These are phyloP conservation scores for Sebastolobus altivelis DNA, from an alignment of 2,797 vertebrate species.

Conservation along the genomic window DNA sequence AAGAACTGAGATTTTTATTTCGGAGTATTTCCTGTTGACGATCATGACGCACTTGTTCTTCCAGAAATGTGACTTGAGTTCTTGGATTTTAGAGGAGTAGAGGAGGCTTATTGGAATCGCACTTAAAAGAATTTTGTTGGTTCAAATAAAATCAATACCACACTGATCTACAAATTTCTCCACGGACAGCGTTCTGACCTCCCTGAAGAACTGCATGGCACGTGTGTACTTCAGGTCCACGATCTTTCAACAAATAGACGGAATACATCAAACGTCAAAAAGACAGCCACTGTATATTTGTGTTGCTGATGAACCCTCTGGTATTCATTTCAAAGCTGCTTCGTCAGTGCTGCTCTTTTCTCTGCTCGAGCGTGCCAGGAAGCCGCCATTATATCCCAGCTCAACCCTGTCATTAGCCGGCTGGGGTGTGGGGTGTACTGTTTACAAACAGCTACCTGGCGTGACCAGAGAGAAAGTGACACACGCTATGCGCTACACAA, in stretches of 20 bases:
- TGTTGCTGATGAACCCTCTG: not conserved
- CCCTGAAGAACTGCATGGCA: not conserved
- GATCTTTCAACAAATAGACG: not conserved
- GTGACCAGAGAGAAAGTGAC: constrained; percentile 62
- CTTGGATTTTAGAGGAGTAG: not conserved
- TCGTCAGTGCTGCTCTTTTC: constrained; percentile 50
- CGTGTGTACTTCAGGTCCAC: not conserved
- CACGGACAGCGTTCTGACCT: too few species aligned
- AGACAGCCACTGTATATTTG: not conserved
- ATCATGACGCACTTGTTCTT: not conserved
- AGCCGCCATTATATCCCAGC: constrained; percentile 52
- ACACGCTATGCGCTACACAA: constrained; percentile 9
- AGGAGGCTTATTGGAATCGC: too few species aligned
- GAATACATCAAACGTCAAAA: not conserved
- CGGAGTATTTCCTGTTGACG: not conserved
- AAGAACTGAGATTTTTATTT: not conserved
- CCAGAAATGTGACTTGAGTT: not conserved
- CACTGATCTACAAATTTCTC: not conserved
- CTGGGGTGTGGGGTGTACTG: constrained; percentile 38
- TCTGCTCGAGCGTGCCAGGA: constrained; percentile 39
- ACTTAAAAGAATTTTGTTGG: not conserved
- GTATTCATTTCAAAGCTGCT: constrained; percentile 50
- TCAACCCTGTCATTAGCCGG: constrained; percentile 66
- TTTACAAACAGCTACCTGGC: constrained; percentile 71
- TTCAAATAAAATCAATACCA: not conserved